Conservation (phyloP, 1,140 invertebrate species). For the Drosophila mojavensis region DNA sequence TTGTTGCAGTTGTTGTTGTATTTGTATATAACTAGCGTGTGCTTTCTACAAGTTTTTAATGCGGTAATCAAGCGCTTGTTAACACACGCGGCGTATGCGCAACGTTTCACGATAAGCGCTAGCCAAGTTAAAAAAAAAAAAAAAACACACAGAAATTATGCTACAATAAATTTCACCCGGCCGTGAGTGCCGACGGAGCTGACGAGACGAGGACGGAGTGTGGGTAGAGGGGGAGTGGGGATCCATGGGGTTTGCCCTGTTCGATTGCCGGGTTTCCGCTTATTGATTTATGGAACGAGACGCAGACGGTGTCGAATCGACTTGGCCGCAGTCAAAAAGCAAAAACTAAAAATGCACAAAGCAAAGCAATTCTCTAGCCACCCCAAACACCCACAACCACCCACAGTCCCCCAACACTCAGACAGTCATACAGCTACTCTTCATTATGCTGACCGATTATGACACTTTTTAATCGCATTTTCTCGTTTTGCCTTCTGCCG, state of each 20-base stretch:
- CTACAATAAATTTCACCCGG: conserved; percentile 63
- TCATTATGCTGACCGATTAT: conserved; percentile 81
- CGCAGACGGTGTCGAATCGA: conserved; percentile 10
- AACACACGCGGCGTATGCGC: conserved; percentile 65
- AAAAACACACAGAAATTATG: conserved; percentile 56
- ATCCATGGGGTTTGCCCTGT: not conserved
- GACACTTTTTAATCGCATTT: conserved; percentile 79
- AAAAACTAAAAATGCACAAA: conserved; percentile 30
- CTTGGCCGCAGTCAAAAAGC: conserved; percentile 23
- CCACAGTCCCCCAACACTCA: not conserved
- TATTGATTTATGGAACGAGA: conserved; percentile 72
- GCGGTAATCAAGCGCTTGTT: conserved; percentile 78
- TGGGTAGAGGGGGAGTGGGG: not conserved
- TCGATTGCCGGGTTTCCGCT: conserved; percentile 61
- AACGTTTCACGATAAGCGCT: conserved; percentile 59
- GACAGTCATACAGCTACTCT: conserved; percentile 42
- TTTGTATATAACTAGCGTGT: conserved; percentile 19
- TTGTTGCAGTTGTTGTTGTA: conserved; percentile 22
- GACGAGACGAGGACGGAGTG: not conserved
- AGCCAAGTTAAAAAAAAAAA: not conserved
- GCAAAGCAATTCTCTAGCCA: not conserved
- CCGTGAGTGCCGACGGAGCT: not conserved
- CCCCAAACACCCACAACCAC: not conserved
- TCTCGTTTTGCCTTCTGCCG: conserved; percentile 53
- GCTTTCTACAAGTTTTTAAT: conserved; percentile 57